Percentiles rank a stretch among this genome's conserved stretches.
These are phyloP conservation scores for Plagodis dolabraria DNA, from an alignment of 2,888 invertebrate genomes.

Conservation along the genomic window DNA sequence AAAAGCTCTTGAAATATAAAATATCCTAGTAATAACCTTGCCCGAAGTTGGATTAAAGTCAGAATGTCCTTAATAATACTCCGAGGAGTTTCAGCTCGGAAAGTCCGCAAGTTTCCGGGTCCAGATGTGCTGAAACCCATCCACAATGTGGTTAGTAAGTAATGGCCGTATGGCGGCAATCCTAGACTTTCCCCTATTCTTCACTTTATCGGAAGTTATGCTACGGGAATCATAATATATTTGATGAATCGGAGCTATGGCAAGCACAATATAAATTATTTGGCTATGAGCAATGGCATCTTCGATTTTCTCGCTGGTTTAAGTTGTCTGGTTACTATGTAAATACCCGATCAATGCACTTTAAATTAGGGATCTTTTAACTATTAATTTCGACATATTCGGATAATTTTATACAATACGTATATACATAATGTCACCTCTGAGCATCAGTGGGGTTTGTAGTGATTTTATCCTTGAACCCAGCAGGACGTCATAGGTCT, in stretches of 20 bases:
- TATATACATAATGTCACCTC: too few relatives aligned
- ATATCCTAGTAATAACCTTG: slow-evolving; percentile 15
- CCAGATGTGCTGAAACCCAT: slow-evolving; percentile 49
- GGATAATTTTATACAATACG: too few relatives aligned
- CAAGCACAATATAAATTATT: background rate
- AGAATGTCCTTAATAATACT: slow-evolving; percentile 31
- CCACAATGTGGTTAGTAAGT: slow-evolving; percentile 41
- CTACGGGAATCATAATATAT: slow-evolving; percentile 4
- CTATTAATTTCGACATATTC: too few relatives aligned
- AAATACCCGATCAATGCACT: too few relatives aligned
- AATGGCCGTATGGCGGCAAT: slow-evolving; percentile 50
- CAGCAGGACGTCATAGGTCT: too few relatives aligned
- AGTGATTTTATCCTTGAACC: too few relatives aligned
- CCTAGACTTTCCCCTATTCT: slow-evolving; percentile 28
- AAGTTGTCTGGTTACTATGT: too few relatives aligned
- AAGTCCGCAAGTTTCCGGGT: slow-evolving; percentile 45
- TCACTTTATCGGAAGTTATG: slow-evolving; percentile 21
- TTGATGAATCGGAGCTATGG: slow-evolving; percentile 10
- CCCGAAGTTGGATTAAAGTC: slow-evolving; percentile 26
- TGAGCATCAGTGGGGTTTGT: too few relatives aligned
- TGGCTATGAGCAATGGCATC: background rate
- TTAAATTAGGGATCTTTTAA: too few relatives aligned
- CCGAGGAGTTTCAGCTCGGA: slow-evolving; percentile 41
- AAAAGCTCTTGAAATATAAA: slow-evolving; percentile 17
- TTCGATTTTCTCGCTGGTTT: too few relatives aligned